These are phyloP conservation scores for Hydrolagus affinis DNA, from an alignment of 2,113 vertebrate species.

Conservation along the genomic window DNA sequence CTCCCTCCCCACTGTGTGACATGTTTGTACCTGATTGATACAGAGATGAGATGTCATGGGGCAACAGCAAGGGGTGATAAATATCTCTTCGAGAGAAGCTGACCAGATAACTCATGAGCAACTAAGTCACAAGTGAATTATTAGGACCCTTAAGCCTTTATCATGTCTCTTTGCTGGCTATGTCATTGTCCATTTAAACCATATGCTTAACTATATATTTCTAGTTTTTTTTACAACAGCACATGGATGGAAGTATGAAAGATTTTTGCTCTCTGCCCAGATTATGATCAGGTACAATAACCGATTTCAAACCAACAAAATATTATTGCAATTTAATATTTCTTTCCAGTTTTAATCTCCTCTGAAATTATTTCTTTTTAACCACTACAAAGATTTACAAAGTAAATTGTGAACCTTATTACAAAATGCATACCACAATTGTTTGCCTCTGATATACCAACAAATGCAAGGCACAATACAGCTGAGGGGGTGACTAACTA, in stretches of 20 bases:
- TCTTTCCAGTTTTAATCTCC: too few species aligned
- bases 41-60: slow-evolving; percentile 20
- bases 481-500: too few species aligned
- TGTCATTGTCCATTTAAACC: not conserved
- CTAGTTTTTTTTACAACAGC: not conserved
- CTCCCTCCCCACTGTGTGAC: not conserved
- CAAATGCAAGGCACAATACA: too few species aligned
- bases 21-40: slow-evolving; percentile 20
- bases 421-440: too few species aligned
- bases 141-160: not conserved
- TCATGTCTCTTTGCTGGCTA: slow-evolving; percentile 1
- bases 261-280: not conserved
- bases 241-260: not conserved
- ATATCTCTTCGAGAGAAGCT: not conserved
- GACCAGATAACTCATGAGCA: slow-evolving; percentile 27
- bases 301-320: not conserved
- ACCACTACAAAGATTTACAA: too few species aligned
- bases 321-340: not conserved
- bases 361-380: too few species aligned
- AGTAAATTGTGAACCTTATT: too few species aligned
- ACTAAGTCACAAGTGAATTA: slow-evolving; percentile 19
- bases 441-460: too few species aligned
- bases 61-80: slow-evolving; percentile 16
- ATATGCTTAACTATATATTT: not conserved
- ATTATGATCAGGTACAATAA: not conserved